Conservation (phyloP, 2,113 vertebrate species). For the Megaleporinus macrocephalus region DNA sequence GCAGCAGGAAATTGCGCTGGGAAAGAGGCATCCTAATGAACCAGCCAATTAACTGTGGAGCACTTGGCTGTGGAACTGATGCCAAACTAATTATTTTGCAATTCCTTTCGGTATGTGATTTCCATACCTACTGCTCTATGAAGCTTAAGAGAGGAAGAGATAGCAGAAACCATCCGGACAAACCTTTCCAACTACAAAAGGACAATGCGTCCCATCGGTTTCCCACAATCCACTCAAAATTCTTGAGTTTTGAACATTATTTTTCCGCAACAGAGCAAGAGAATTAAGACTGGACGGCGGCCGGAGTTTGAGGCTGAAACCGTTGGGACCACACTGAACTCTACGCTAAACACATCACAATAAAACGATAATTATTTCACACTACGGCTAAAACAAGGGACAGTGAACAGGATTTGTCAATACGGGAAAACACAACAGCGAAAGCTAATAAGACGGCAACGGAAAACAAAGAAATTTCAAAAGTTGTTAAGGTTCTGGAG, state of each 20-base stretch:
- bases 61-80: constrained; percentile 11
- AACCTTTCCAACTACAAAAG: constrained; percentile 49
- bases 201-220: constrained; percentile 58
- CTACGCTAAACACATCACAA: constrained; percentile 35
- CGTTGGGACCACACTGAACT: constrained; percentile 55
- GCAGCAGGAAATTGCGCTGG: neutral
- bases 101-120: constrained; percentile 1
- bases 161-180: constrained; percentile 52
- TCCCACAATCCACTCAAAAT: constrained; percentile 28
- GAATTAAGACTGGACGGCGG: constrained; percentile 6
- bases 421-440: constrained; percentile 47
- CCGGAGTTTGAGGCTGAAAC: constrained; percentile 33
- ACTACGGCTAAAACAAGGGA: constrained; percentile 56
- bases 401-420: constrained; percentile 40
- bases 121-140: neutral
- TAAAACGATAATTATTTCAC: constrained; percentile 52
- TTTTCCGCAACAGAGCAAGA: constrained; percentile 36
- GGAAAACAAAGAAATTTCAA: constrained; percentile 33
- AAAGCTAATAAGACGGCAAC: constrained; percentile 37
- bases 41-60: constrained; percentile 35
- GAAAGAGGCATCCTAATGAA: constrained; percentile 28
- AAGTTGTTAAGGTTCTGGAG: neutral
- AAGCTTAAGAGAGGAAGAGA: constrained; percentile 21
- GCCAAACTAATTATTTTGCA: constrained; percentile 36
- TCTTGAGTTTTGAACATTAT: constrained; percentile 23